phyloP scores from a whole-genome alignment of 2,888 invertebrate species.

The Lasioglossum marginatum region DNA sequence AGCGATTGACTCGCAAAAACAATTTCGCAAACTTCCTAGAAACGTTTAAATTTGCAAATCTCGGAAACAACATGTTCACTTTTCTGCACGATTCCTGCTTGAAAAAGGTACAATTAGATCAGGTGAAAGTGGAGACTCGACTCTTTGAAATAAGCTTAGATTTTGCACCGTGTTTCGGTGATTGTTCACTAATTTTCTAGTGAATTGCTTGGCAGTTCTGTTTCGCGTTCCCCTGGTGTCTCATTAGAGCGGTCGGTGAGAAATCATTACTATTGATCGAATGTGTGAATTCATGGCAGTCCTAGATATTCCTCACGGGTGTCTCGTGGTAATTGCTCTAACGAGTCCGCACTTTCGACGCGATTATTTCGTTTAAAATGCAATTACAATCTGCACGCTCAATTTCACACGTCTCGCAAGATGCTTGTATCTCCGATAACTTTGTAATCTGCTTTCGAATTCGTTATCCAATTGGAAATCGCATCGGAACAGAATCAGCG shows the following conservation, averaged over 20 bases:
- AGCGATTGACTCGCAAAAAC: no score
- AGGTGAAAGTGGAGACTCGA: not conserved
- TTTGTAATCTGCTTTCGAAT: not conserved
- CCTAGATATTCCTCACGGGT: not conserved
- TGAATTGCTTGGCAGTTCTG: not conserved
- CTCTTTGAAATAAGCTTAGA: not conserved
- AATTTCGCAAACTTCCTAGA: no score
- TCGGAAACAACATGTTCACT: not conserved
- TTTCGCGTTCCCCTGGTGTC: not conserved
- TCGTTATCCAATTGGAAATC: no score
- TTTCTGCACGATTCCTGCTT: no score
- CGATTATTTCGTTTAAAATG: not conserved
- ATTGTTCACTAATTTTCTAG: not conserved
- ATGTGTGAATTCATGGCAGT: conserved; percentile 6
- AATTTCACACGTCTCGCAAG: not conserved
- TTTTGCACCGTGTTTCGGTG: not conserved
- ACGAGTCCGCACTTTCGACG: not conserved
- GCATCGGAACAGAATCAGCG: not conserved
- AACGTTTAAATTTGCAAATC: no score
- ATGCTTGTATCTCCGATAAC: not conserved
- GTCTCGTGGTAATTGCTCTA: conserved; percentile 5
- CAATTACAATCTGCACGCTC: not conserved
- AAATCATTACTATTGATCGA: conserved; percentile 30
- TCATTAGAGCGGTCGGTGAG: not conserved
- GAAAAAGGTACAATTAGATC: not conserved